phyloP scores from a whole-genome alignment of 1,140 invertebrate species.

The Euschistus heros region DNA sequence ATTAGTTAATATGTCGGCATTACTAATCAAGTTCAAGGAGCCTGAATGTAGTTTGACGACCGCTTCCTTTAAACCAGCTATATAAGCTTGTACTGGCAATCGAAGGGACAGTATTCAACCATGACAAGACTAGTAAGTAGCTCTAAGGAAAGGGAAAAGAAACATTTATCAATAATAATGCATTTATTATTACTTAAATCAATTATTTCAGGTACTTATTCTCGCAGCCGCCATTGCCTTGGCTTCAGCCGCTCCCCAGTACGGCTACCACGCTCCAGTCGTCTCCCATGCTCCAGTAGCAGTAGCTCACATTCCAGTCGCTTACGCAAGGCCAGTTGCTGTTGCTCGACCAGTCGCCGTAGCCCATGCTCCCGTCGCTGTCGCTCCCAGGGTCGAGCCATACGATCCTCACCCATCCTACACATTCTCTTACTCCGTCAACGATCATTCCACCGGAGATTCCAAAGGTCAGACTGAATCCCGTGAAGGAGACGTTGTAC shows the following conservation, averaged over 20 bases:
- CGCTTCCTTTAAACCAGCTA: too few relatives aligned
- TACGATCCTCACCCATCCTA: slow-evolving; percentile 28
- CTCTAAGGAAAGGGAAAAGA: too few relatives aligned
- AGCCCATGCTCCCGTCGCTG: neutral
- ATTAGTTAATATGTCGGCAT: too few relatives aligned
- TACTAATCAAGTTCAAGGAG: too few relatives aligned
- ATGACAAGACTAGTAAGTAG: too few relatives aligned
- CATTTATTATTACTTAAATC: too few relatives aligned
- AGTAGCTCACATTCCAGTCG: neutral
- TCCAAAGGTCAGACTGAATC: slow-evolving; percentile 7
- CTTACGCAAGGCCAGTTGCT: slow-evolving; percentile 20
- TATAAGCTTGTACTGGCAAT: too few relatives aligned
- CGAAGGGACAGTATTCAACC: too few relatives aligned
- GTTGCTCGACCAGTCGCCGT: too few relatives aligned
- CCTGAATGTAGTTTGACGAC: too few relatives aligned
- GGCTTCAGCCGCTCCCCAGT: slow-evolving; percentile 29
- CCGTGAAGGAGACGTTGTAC: slow-evolving; percentile 6
- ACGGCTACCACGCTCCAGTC: slow-evolving; percentile 34
- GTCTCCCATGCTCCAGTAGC: slow-evolving; percentile 17
- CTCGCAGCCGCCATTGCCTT: slow-evolving; percentile 28
- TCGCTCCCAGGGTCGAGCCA: too few relatives aligned
- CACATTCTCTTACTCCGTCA: slow-evolving; percentile 29
- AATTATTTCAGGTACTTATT: slow-evolving; percentile 4
- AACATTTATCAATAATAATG: too few relatives aligned
- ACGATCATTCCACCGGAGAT: slow-evolving; percentile 9